A percentile compares a stretch with the other conserved stretches of the same genome.
Evolutionary conservation across 2,888 invertebrate genomes (phyloP).

Genomic region (Trissolcus brochymenae): DNA sequence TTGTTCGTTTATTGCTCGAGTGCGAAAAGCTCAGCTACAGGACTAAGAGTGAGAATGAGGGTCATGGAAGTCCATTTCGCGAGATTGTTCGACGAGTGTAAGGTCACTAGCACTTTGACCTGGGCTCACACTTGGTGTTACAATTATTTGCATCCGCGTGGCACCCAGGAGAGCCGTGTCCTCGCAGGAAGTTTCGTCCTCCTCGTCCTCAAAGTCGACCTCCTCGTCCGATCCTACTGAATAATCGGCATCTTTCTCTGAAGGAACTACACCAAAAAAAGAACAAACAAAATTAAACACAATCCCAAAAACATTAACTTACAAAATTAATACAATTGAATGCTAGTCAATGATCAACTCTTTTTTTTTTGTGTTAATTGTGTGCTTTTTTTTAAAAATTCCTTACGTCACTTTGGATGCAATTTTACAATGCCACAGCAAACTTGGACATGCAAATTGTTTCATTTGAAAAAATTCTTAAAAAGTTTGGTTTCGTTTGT

Average conservation of each 20-base stretch:
- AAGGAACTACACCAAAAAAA: conserved; percentile 56
- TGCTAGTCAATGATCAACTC: too few species aligned
- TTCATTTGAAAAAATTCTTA: too few species aligned
- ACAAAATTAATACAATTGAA: not conserved
- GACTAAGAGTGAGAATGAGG: conserved; percentile 60
- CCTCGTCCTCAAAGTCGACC: conserved; percentile 74
- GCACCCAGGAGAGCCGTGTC: conserved; percentile 79
- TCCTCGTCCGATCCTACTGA: conserved; percentile 68
- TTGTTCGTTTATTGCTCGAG: not conserved
- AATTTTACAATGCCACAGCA: too few species aligned
- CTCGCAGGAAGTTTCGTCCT: conserved; percentile 76
- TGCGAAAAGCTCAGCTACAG: conserved; percentile 2
- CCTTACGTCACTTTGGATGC: too few species aligned
- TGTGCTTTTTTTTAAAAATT: not conserved
- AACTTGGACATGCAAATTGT: too few species aligned
- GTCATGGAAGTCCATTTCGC: conserved; percentile 61
- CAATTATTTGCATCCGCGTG: conserved; percentile 70
- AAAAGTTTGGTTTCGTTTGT: not conserved
- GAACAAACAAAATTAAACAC: conserved; percentile 1
- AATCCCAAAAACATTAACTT: not conserved
- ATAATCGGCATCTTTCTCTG: conserved; percentile 62
- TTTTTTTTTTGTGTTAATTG: not conserved
- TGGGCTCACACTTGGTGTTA: conserved; percentile 64
- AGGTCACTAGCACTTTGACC: conserved; percentile 61
- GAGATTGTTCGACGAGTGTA: conserved; percentile 58